Conservation (phyloP, 2,888 invertebrate species). For the Yponomeuta sedellus region DNA sequence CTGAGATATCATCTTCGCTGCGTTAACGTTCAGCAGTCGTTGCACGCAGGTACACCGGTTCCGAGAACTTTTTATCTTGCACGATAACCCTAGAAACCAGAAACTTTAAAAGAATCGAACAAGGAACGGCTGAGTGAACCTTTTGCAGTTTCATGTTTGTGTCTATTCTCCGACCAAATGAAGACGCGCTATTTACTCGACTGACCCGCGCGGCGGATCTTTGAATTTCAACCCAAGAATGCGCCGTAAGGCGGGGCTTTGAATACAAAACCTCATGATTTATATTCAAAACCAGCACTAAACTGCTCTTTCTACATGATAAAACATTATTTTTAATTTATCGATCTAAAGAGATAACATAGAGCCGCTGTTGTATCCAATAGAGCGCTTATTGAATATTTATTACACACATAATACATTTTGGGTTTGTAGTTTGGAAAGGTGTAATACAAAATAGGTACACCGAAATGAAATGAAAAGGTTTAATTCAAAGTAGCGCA, state of each 20-base stretch:
- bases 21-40: too few relatives aligned
- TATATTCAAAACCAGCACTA: conserved; percentile 1
- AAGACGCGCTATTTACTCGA: conserved; percentile 63
- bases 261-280: conserved; percentile 9
- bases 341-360: background rate
- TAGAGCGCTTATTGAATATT: background rate
- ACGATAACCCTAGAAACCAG: too few relatives aligned
- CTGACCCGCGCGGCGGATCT: conserved; percentile 36
- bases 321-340: conserved; percentile 7
- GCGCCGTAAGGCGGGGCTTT: background rate
- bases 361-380: background rate
- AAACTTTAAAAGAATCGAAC: too few relatives aligned
- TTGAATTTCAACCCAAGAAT: conserved; percentile 7
- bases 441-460: background rate
- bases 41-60: too few relatives aligned
- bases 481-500: too few relatives aligned
- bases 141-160: background rate
- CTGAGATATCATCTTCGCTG: too few relatives aligned
- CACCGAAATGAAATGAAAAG: too few relatives aligned
- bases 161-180: conserved; percentile 22
- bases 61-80: too few relatives aligned
- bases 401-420: background rate
- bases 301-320: conserved; percentile 6
- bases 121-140: background rate
- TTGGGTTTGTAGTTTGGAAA: background rate